Evolutionary conservation across 2,888 invertebrate genomes (phyloP).

Genomic region (Drosophila dives): DNA sequence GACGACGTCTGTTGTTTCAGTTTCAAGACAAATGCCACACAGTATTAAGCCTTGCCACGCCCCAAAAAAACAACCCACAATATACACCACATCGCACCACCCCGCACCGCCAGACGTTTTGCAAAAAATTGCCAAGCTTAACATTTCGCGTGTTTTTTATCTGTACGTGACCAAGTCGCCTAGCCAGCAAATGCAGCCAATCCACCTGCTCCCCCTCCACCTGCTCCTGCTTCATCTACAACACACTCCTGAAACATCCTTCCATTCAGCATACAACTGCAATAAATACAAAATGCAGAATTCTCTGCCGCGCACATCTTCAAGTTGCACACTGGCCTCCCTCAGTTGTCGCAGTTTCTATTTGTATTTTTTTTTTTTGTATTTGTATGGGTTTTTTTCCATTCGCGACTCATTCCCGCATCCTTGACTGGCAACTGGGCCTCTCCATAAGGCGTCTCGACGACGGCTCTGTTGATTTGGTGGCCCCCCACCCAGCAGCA

Average conservation of each 20-base stretch:
- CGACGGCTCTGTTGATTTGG: conserved; percentile 75
- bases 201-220: conserved; percentile 6
- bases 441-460: conserved; percentile 70
- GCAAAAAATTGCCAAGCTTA: conserved; percentile 78
- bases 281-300: conserved; percentile 80
- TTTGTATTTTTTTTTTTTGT: conserved; percentile 27
- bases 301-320: conserved; percentile 65
- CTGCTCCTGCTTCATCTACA: background rate
- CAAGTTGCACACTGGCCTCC: conserved; percentile 53
- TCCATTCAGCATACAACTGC: conserved; percentile 44
- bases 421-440: conserved; percentile 21
- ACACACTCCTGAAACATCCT: background rate
- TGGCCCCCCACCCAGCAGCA: conserved; percentile 14
- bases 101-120: conserved; percentile 34
- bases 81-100: conserved; percentile 6
- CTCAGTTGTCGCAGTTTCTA: conserved; percentile 38
- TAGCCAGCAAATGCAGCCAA: conserved; percentile 67
- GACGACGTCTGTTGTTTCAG: conserved; percentile 75
- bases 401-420: conserved; percentile 36
- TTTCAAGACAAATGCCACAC: conserved; percentile 77
- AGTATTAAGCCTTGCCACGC: conserved; percentile 72
- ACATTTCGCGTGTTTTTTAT: conserved; percentile 73
- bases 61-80: conserved; percentile 24
- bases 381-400: conserved; percentile 18
- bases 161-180: conserved; percentile 77